Evolutionary conservation across 2,888 invertebrate genomes (phyloP), one percentile per base, ranked within the genome.

Genomic region (Pristionchus entomophagus): DNA sequence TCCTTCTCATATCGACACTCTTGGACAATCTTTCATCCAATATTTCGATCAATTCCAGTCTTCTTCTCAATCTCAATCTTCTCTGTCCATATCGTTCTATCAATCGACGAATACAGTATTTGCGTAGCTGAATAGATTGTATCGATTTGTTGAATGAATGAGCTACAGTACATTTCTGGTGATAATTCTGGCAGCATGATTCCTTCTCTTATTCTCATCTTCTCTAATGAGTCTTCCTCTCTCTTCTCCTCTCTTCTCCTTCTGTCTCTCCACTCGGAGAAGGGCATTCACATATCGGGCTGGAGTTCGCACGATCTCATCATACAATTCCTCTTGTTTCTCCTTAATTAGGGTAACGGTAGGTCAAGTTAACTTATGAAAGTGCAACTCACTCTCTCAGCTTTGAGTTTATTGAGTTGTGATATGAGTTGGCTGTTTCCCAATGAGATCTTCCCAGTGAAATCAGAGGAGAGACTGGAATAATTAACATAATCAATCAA

Each of bases 161-260:
- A 4, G 29, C 5, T 62, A 12, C 2, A 35, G 17, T 62, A 83
- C 83, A 84, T 62, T 65, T 84, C 65, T 41, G 14, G 38, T 41
- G 29, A 84, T 84, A 17, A 84, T 29, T 62, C 65, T 62, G 8
- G 83, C 83, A 49, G 83, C 83, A 19, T 84, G 41, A 65, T 84
- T 29, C n/a, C 49, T 62, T 22, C 10, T 84, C 12, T 26, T 49
- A 1, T 19, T 65, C 3, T 62, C 41, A 17, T 65, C 62, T 19
- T 84, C 45, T 14, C 56, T 45, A 4, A 62, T 65, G 14, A 38
- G 5, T n/a, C 56, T 56, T n/a, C 38, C 26, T 35, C 35, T 56
- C 14, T 81, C 56, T 32, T 56, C 53, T 56, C 56, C 53, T 17
- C 38, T 81, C 56, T 22, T 56, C 17, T 78, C 78, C 12, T 49